Percentiles rank a stretch among this genome's conserved stretches.
These are phyloP conservation scores for Pseudocheirus occidentalis DNA, from an alignment of 2,797 vertebrate species.

Conservation along the genomic window DNA sequence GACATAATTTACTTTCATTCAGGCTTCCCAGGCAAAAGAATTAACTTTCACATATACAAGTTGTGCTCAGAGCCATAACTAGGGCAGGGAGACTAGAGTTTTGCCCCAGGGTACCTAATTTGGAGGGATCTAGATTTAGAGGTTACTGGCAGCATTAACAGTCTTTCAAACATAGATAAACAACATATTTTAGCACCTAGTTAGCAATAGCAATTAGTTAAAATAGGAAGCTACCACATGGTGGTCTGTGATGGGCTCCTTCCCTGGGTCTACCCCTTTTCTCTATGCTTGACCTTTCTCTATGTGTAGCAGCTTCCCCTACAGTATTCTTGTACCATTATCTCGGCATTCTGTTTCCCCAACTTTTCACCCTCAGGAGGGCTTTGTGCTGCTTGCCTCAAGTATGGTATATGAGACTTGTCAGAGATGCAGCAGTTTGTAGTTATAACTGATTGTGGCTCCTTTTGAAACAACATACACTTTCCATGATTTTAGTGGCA, in stretches of 20 bases:
- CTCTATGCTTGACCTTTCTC: background rate
- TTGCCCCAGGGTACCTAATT: background rate
- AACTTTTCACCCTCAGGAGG: background rate
- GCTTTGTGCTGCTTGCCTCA: background rate
- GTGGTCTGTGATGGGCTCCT: background rate
- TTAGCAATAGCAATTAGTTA: background rate
- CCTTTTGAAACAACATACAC: background rate
- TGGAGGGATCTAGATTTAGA: background rate
- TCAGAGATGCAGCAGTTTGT: background rate
- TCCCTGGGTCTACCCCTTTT: background rate
- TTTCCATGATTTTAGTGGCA: constrained; percentile 23
- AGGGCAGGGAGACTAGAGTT: background rate
- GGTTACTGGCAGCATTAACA: background rate
- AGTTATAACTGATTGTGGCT: background rate
- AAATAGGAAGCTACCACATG: background rate
- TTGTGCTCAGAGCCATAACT: background rate
- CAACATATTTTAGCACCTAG: background rate
- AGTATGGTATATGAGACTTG: background rate
- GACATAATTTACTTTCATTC: background rate
- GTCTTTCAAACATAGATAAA: background rate
- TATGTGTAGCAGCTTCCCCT: background rate
- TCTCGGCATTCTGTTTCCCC: background rate
- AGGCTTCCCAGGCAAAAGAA: background rate
- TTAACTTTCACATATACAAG: background rate
- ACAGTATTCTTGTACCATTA: background rate